Base-by-base conservation (phyloP, 2,888 invertebrate species). In the Amphipyra berbera region DNA sequence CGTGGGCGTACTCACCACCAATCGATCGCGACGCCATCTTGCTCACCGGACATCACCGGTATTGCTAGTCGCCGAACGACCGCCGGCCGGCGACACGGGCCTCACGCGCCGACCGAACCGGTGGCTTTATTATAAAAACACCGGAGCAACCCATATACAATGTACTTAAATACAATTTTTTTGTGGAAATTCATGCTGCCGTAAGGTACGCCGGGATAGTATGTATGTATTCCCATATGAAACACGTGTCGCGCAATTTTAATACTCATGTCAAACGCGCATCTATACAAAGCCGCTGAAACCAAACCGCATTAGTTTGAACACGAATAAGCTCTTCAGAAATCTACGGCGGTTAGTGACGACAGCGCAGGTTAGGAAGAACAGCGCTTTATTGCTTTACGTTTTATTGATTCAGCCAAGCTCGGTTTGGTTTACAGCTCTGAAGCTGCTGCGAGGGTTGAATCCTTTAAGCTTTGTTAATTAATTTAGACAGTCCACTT, bases 11-110 rank as follows among this genome's bases (percentile, higher is more conserved):
- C 87, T 89, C 84, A 78, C 73, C 81, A 84, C 86, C 86, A 88
- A 92, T 93, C 91, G 93, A 93, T 92, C 81, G 87, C 85, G 92
- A 85, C 93, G 94, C 94, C 94, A 94, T 94, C 90, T 94, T 94
- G 92, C 83, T 82, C 70, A 82, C 83, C 81, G 86, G 87, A 86
- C 87, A 86, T 80, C 88, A 87, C 84, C 84, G 86, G 83, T 84
- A 79, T 76, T 82, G 82, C 83, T 83, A 86, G 84, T 84, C 79
- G 70, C 71, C 74, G 73, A 76, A 78, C 81, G 78, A 78, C 74
- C 76, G 78, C 66, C 79, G 69, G 66, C 73, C 74, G 65, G 67
- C 61, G 59, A 78, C 73, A 68, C 73, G 61, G 68, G 46, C 55
- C 63, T 63, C 53, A 67, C 74, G 68, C 53, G 59, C 54, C 63